Evolutionary conservation across 2,797 vertebrate species (phyloP).

Genomic region (Euthynnus affinis): DNA sequence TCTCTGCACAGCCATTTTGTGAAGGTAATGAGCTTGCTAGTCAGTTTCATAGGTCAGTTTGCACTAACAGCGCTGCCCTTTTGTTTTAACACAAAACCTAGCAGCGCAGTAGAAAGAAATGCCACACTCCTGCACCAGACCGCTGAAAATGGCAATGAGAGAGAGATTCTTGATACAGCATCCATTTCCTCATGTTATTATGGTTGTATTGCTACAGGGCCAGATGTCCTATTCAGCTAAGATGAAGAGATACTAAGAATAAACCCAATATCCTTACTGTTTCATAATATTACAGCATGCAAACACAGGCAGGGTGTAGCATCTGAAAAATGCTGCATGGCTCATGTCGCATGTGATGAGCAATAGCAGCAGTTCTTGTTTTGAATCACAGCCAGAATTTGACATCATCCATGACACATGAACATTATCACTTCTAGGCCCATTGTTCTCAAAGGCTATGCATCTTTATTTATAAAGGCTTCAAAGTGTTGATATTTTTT

Average conservation of each 20-base stretch:
- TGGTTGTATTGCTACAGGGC: slow-evolving; percentile 57
- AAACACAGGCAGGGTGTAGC: slow-evolving; percentile 20
- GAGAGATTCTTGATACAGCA: slow-evolving; percentile 55
- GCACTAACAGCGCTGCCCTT: slow-evolving; percentile 49
- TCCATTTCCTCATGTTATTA: slow-evolving; percentile 60
- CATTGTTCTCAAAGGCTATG: background rate
- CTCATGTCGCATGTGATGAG: slow-evolving; percentile 28
- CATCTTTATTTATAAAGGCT: background rate
- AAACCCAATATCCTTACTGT: slow-evolving; percentile 49
- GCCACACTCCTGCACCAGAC: slow-evolving; percentile 35
- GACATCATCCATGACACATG: slow-evolving; percentile 8
- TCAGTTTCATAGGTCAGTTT: slow-evolving; percentile 51
- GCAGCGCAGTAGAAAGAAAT: slow-evolving; percentile 53
- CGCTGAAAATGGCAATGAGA: slow-evolving; percentile 52
- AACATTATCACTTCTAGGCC: slow-evolving; percentile 8
- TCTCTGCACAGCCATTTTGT: slow-evolving; percentile 39
- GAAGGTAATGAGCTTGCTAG: slow-evolving; percentile 45
- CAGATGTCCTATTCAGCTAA: slow-evolving; percentile 77
- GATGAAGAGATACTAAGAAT: slow-evolving; percentile 74
- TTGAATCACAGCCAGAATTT: slow-evolving; percentile 23
- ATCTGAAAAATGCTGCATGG: slow-evolving; percentile 4
- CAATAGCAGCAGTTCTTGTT: slow-evolving; percentile 21
- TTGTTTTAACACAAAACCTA: slow-evolving; percentile 45
- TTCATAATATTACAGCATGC: slow-evolving; percentile 37
- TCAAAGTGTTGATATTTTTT: background rate